Evolutionary conservation across 2,888 invertebrate genomes (phyloP), one percentile per base, ranked within the genome.

Genomic region (Pomacea canaliculata): DNA sequence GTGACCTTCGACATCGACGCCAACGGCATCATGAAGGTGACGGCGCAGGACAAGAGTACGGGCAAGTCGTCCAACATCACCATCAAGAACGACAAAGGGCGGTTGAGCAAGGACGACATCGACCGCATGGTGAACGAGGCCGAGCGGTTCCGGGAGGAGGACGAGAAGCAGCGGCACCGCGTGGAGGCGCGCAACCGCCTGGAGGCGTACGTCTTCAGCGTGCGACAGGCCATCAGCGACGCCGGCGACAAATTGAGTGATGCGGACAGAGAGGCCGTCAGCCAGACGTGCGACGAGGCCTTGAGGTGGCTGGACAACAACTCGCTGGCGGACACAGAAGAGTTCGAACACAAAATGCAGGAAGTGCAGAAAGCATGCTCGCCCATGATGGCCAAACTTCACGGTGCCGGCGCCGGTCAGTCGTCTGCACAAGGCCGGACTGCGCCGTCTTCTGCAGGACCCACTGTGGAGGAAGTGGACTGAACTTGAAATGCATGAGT

Each of bases 61-160:
- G 96, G 96, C 1, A 94, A 93, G 77, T 94, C 94, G 0, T 95
- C 95, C 88, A 94, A 94, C 85, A 96, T 96, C 80, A 96, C 95
- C 49, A 96, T 96, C 78, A 95, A 95, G 12, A 96, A 96, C 86
- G 96, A 96, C 88, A 96, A 95, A 87, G 96, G 96, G 0, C 93
- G 96, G 9, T 92, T 97, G 12, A 95, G 94, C 76, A 96, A 96
- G 89, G 94, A 94, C 19, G 96, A 97, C 74, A 97, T 97, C 76
- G 96, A 97, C 84, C 93, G 94, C 82, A 96, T 90, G 90, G 84
- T 89, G 66, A 78, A 81, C n/a, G 89, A 89, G 7, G 89, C 89
- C 7, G 88, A 90, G 71, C 84, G 84, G 76, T 90, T 88, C 81
- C 84, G 83, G 76, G 85, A 87, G 7, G 90, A 87, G 49, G 90